These are phyloP conservation scores for Cheilosia urbana DNA, from an alignment of 2,888 invertebrate species.

Conservation along the genomic window DNA sequence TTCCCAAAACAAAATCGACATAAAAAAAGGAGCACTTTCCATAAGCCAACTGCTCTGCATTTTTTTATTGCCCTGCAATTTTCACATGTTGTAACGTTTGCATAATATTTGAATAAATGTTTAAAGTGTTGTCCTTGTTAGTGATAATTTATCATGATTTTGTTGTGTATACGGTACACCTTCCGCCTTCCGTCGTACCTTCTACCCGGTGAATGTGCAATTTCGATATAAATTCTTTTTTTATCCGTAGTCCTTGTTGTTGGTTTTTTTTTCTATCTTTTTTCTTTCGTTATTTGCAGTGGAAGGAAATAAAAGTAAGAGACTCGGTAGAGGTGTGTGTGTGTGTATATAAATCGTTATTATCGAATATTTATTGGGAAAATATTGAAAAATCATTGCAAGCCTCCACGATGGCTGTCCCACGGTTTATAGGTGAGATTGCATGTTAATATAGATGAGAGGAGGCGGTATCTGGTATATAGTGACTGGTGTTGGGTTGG, in stretches of 20 bases:
- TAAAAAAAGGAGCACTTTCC: background rate
- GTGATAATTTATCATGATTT: conserved; percentile 77
- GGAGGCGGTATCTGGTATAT: too few species aligned
- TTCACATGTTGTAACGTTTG: conserved; percentile 71
- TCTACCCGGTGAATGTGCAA: conserved; percentile 57
- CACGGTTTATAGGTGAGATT: conserved; percentile 65
- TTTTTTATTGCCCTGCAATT: conserved; percentile 64
- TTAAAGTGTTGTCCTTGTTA: conserved; percentile 77
- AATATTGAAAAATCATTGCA: conserved; percentile 77
- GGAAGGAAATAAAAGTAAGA: conserved; percentile 17
- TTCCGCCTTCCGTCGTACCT: conserved; percentile 24
- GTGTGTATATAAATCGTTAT: conserved; percentile 75
- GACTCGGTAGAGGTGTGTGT: conserved; percentile 8
- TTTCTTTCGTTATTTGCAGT: conserved; percentile 14
- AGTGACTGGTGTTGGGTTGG: background rate
- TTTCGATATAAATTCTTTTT: conserved; percentile 48
- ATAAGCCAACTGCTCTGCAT: background rate
- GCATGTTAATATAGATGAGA: conserved; percentile 64
- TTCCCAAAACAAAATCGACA: conserved; percentile 33
- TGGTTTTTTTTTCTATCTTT: conserved; percentile 14
- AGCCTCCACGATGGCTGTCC: background rate
- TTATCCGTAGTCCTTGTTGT: conserved; percentile 1
- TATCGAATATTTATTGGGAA: conserved; percentile 77
- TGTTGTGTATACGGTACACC: conserved; percentile 60
- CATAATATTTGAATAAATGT: conserved; percentile 77